Conservation (phyloP, 2,888 invertebrate species). For the Philereme vetulata region DNA sequence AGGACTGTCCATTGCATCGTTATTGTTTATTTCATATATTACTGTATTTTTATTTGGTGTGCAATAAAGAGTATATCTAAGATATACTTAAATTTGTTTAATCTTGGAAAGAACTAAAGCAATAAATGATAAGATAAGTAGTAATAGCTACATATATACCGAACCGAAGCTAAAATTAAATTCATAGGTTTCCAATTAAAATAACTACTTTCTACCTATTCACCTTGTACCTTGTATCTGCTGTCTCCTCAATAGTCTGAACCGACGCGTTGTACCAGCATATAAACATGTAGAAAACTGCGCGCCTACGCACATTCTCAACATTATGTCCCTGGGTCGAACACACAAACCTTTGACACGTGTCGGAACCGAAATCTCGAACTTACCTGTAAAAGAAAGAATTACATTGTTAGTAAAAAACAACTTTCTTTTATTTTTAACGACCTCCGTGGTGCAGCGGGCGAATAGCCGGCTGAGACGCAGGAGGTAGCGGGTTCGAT, state of each 20-base stretch:
- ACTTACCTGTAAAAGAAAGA: slow-evolving; percentile 57
- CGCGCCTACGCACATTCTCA: slow-evolving; percentile 57
- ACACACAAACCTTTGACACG: slow-evolving; percentile 50
- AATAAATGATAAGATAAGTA: neutral
- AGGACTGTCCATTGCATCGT: too few species aligned
- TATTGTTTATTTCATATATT: too few species aligned
- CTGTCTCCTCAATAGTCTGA: slow-evolving; percentile 8
- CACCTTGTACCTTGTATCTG: slow-evolving; percentile 9
- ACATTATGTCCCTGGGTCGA: slow-evolving; percentile 35
- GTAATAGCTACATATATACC: neutral
- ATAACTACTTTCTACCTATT: slow-evolving; percentile 4
- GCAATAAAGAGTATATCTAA: too few species aligned
- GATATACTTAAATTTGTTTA: too few species aligned
- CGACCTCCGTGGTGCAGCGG: too few species aligned
- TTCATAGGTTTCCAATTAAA: slow-evolving; percentile 12
- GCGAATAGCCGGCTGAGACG: too few species aligned
- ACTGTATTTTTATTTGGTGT: too few species aligned
- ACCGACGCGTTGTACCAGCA: slow-evolving; percentile 24
- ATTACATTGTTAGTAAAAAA: neutral
- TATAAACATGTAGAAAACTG: slow-evolving; percentile 38
- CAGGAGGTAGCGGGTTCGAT: too few species aligned
- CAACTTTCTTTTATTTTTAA: too few species aligned
- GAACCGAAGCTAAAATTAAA: neutral
- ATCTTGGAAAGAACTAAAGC: too few species aligned
- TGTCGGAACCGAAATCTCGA: slow-evolving; percentile 31